Evolutionary conservation across 2,888 invertebrate genomes (phyloP).

Genomic region (Chrysina gloriosa): DNA sequence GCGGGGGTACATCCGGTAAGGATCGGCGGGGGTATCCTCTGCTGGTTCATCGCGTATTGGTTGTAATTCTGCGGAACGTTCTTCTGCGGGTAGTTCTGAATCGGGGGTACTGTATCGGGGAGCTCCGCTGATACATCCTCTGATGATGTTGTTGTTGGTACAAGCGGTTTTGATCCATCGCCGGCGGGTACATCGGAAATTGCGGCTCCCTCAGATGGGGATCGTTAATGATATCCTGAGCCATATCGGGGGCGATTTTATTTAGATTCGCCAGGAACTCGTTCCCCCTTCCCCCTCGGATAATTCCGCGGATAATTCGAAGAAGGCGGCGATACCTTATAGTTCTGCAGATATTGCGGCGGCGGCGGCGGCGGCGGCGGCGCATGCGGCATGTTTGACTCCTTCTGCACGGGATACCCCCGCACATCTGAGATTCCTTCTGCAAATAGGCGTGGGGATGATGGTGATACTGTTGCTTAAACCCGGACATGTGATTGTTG

Average conservation of each 20-base stretch:
- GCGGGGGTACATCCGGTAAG: conserved; percentile 37
- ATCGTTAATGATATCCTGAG: conserved; percentile 60
- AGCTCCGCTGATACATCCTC: conserved; percentile 49
- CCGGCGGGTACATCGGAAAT: conserved; percentile 51
- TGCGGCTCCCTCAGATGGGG: conserved; percentile 57
- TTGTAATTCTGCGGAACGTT: conserved; percentile 41
- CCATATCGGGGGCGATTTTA: conserved; percentile 59
- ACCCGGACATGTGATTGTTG: conserved; percentile 48
- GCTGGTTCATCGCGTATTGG: conserved; percentile 44
- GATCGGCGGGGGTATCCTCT: conserved; percentile 27
- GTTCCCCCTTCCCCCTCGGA: conserved; percentile 45
- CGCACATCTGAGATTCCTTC: conserved; percentile 54
- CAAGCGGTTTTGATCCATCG: conserved; percentile 53
- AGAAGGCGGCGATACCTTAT: conserved; percentile 45
- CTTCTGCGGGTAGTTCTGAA: conserved; percentile 43
- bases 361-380: background rate
- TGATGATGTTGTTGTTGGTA: conserved; percentile 55
- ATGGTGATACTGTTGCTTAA: conserved; percentile 54
- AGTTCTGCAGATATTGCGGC: conserved; percentile 46
- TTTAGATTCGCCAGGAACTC: conserved; percentile 59
- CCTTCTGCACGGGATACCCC: conserved; percentile 24
- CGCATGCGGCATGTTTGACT: background rate
- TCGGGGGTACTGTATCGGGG: conserved; percentile 41
- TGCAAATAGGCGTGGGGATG: conserved; percentile 53
- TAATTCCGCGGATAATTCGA: conserved; percentile 45